Conservation (phyloP, 2,113 vertebrate genomes). For the Rhinogobius similis region DNA sequence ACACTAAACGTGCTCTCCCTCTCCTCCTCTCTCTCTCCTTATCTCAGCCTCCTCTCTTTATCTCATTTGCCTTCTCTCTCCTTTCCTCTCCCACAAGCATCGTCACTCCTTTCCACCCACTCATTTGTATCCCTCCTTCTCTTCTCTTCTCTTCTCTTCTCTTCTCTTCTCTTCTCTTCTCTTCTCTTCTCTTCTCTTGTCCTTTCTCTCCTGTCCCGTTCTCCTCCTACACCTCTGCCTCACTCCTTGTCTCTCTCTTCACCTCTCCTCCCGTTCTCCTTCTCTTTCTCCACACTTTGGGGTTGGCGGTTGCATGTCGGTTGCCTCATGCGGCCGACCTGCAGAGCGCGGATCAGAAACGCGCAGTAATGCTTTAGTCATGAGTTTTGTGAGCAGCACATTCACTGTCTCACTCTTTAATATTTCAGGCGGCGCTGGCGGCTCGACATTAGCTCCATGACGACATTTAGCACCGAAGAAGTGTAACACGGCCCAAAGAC, state of each 20-base stretch:
- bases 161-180: no score
- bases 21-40: neutral
- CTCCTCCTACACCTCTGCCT: neutral
- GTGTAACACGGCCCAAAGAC: constrained; percentile 42
- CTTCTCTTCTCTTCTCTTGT: neutral
- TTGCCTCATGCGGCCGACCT: constrained; percentile 58
- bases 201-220: no score
- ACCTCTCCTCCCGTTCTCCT: neutral
- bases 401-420: constrained; percentile 42
- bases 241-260: neutral
- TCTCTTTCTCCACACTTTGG: neutral
- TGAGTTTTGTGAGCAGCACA: constrained; percentile 38
- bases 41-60: no score
- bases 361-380: constrained; percentile 55
- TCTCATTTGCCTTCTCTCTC: no score
- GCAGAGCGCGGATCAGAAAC: constrained; percentile 40
- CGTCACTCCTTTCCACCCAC: no score
- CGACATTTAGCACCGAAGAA: constrained; percentile 48
- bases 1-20: no score
- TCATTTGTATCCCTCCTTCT: no score
- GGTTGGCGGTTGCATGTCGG: constrained; percentile 31
- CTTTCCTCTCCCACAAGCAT: no score
- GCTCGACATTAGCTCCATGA: constrained; percentile 45
- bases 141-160: no score
- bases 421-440: constrained; percentile 49